Evolutionary conservation across 2,113 vertebrate species (phyloP).

Genomic region (Glaucidium brasilianum): DNA sequence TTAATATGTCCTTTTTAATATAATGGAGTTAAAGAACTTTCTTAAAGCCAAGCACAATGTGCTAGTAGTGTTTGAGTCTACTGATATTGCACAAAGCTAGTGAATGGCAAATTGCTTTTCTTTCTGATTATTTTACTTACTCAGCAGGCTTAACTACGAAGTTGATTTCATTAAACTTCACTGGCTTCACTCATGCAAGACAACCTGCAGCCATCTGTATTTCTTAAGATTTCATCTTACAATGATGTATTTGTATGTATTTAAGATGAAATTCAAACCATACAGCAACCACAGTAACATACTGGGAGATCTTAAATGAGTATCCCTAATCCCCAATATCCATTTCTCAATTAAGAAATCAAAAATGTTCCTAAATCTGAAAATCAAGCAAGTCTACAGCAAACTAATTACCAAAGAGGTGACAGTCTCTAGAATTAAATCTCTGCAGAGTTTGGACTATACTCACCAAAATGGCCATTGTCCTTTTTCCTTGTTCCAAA

Average conservation of each 20-base stretch:
- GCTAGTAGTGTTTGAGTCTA: slow-evolving; percentile 70
- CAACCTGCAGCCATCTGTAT: slow-evolving; percentile 33
- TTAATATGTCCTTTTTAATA: slow-evolving; percentile 69
- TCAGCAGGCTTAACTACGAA: slow-evolving; percentile 61
- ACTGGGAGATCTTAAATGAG: not conserved
- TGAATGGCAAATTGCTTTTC: slow-evolving; percentile 71
- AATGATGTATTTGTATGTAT: slow-evolving; percentile 15
- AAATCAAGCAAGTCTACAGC: not conserved
- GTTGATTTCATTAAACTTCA: slow-evolving; percentile 48
- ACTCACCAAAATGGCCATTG: not conserved
- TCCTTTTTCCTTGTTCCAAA: not conserved
- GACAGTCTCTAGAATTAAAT: not conserved
- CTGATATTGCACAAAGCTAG: slow-evolving; percentile 87
- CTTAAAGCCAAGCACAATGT: slow-evolving; percentile 68
- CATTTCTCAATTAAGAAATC: not conserved
- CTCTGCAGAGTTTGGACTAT: not conserved
- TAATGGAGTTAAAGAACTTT: slow-evolving; percentile 51
- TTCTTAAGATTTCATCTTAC: slow-evolving; percentile 27
- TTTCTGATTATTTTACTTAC: slow-evolving; percentile 54
- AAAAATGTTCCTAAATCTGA: not conserved
- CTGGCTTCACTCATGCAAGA: slow-evolving; percentile 57
- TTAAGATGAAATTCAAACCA: slow-evolving; percentile 15
- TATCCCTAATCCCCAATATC: not conserved
- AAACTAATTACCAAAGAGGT: not conserved
- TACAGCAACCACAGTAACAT: not conserved